Evolutionary conservation across 2,797 vertebrate species (phyloP).

Genomic region (Cuculus canorus): DNA sequence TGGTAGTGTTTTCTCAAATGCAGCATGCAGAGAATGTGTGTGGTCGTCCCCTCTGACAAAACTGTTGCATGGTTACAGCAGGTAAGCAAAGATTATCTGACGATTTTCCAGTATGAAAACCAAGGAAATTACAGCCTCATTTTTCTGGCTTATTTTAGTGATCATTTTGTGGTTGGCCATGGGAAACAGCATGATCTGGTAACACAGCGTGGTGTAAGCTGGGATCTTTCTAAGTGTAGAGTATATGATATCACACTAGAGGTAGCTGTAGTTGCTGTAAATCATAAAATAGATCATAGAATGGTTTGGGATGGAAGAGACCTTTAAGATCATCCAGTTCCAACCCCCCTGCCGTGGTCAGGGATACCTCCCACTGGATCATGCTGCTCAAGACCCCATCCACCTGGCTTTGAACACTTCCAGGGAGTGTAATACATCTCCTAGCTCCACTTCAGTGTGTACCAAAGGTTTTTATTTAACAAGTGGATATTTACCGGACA

Average conservation of each 20-base stretch:
- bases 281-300: background rate
- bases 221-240: background rate
- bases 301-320: no score
- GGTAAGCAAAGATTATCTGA: background rate
- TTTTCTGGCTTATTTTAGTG: background rate
- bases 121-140: background rate
- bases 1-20: background rate
- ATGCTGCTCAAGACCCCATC: no score
- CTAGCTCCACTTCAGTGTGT: background rate
- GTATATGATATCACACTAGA: background rate
- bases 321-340: no score
- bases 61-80: background rate
- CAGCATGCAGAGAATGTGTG: background rate
- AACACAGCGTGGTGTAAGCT: background rate
- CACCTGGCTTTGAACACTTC: no score
- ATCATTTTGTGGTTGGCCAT: background rate
- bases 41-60: background rate
- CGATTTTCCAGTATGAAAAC: background rate
- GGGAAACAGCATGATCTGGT: background rate
- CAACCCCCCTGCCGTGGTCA: no score
- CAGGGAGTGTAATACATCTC: background rate
- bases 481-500: background rate
- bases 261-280: background rate
- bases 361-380: no score
- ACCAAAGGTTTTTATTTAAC: background rate